A percentile compares a stretch with the other conserved stretches of the same genome.
These are phyloP conservation scores for Tetramorium alpestre DNA, from an alignment of 1,140 invertebrate species.

Conservation along the genomic window DNA sequence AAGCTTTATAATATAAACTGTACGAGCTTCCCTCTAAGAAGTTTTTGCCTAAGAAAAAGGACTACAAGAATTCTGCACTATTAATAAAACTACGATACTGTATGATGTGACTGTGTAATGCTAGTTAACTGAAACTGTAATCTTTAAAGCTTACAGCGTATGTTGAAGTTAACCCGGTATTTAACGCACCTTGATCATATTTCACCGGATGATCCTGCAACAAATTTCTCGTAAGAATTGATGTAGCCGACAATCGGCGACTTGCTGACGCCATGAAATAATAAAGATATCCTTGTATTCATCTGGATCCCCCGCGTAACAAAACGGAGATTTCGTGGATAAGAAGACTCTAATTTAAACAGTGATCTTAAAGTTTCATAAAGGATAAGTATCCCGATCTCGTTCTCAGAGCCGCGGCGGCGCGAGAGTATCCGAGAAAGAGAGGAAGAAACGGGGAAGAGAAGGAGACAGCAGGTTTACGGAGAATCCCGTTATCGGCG, in stretches of 20 bases:
- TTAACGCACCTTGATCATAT: slow-evolving; percentile 9
- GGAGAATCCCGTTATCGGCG: slow-evolving; percentile 29
- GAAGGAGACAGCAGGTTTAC: slow-evolving; percentile 12
- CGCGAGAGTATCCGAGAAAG: background rate
- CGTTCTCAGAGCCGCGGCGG: background rate
- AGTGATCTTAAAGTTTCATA: slow-evolving; percentile 43
- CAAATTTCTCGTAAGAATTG: slow-evolving; percentile 16
- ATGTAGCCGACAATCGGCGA: background rate
- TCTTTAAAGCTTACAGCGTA: background rate
- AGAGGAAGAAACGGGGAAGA: background rate
- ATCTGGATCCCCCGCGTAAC: slow-evolving; percentile 45
- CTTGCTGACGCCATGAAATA: slow-evolving; percentile 32
- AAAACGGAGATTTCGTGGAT: slow-evolving; percentile 66
- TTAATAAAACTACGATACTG: background rate
- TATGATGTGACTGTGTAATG: background rate
- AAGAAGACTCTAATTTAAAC: slow-evolving; percentile 70
- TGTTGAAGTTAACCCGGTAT: background rate
- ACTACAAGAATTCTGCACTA: background rate
- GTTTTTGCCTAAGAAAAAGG: background rate
- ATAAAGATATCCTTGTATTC: slow-evolving; percentile 76
- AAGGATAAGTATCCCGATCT: background rate
- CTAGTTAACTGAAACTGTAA: background rate
- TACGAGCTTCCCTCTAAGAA: background rate
- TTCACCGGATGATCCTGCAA: background rate
- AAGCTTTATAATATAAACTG: background rate